These are phyloP conservation scores for Trichogramma evanescens DNA, from an alignment of 2,888 invertebrate genomes.

Conservation along the genomic window DNA sequence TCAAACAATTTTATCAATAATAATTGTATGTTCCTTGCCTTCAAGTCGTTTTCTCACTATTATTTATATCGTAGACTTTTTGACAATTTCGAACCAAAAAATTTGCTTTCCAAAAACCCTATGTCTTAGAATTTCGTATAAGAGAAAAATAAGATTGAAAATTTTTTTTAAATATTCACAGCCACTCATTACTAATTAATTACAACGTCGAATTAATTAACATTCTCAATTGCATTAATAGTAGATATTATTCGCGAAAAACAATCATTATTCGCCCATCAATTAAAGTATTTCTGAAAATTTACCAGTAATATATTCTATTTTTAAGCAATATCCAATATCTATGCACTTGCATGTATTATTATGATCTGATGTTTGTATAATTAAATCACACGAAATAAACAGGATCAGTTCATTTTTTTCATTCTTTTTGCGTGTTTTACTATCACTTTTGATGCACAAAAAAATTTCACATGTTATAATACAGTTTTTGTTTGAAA, in stretches of 20 bases:
- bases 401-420: no score
- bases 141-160: conserved; percentile 15
- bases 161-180: conserved; percentile 35
- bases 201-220: conserved; percentile 23
- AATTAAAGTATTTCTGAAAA: no score
- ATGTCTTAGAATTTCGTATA: conserved; percentile 19
- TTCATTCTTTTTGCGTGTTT: no score
- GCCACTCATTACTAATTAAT: conserved; percentile 45
- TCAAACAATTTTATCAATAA: not conserved
- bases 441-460: no score
- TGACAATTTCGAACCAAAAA: conserved; percentile 4
- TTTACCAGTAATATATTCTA: no score
- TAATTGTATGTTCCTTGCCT: not conserved
- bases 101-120: conserved; percentile 18
- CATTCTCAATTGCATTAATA: conserved; percentile 22
- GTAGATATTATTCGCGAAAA: conserved; percentile 2
- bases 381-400: no score
- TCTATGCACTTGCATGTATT: conserved; percentile 4
- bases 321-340: no score
- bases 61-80: conserved; percentile 14
- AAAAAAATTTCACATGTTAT: no score
- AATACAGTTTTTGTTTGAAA: no score
- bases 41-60: not conserved
- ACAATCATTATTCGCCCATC: no score
- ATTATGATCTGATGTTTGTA: conserved; percentile 13